Base-by-base conservation (phyloP, 2,797 vertebrate genomes). In the Spinibarbus caldwelli region DNA sequence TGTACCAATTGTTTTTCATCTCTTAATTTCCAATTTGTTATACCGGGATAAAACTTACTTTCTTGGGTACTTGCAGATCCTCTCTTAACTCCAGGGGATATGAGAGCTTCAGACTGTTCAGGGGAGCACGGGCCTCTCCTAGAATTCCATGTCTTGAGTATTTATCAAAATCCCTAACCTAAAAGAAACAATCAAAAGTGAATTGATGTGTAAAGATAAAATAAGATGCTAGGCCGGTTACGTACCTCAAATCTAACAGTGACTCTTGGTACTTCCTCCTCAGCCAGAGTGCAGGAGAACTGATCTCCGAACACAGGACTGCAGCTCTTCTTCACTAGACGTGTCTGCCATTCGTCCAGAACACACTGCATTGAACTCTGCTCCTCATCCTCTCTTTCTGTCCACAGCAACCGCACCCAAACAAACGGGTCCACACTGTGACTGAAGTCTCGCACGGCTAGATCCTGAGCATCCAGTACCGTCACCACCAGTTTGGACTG, bases 151-250 rank as follows among this genome's bases (percentile, higher is more conserved):
- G 92, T 89, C 95, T 93, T 85, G 95, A 96, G 90, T 94, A 95
- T 87, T 91, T 95, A 92, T 96, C 90, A 84, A 96, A 96, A 90
- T 93, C 87, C 80, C 92, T 95, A 67, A 96, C 94, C 95, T 97
- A 85, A 71, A 68, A 88, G 3, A 64, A 3, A n/a, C 5, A 2
- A 45, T 23, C 11, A 10, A 41, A 59, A 78, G 36, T 49, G 6
- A 64, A 66, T 21, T 17, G 17, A 26, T 11, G 21, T 7, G 1
- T 45, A 9, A 45, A 1, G 19, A 64, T 64, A 64, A 70, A 78
- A 43, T 36, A 70, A 14, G 21, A 2, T 62, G 14, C 36, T n/a
- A 75, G 10, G 26, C 23, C 36, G 12, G n/a, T 49, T 23, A 23
- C 80, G 41, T 76, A 96, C 94, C 93, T 96, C 93, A 89, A 96